These are phyloP conservation scores for Corticium candelabrum DNA, from an alignment of 37 sponge, comb jelly and placozoan genomes.

Conservation along the genomic window DNA sequence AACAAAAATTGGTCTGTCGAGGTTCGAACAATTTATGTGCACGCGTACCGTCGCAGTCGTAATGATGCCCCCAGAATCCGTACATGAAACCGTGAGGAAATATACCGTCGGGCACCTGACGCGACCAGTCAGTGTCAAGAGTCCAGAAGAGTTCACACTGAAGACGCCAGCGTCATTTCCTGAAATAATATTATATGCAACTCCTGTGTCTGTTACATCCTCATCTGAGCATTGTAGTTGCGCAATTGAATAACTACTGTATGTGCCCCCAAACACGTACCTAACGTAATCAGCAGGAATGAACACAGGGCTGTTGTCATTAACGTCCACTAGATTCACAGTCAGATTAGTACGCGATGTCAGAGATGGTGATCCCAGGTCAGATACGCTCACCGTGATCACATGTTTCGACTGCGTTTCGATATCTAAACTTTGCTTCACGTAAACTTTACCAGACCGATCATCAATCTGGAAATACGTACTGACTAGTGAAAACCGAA, in stretches of 20 bases:
- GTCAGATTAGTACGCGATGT: conserved; percentile 14
- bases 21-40: background rate
- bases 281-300: conserved; percentile 21
- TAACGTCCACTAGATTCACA: conserved; percentile 40
- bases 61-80: background rate
- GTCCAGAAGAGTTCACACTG: background rate
- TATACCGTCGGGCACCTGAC: background rate
- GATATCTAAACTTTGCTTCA: conserved; percentile 24
- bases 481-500: conserved; percentile 21
- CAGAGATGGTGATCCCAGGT: conserved; percentile 20
- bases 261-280: conserved; percentile 9
- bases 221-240: background rate
- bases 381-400: conserved; percentile 5
- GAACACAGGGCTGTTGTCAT: conserved; percentile 48
- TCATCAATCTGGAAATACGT: conserved; percentile 43
- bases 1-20: background rate
- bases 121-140: background rate
- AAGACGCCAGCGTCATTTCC: background rate
- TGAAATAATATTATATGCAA: background rate
- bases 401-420: conserved; percentile 16
- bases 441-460: conserved; percentile 16
- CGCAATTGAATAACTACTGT: background rate
- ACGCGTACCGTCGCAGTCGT: background rate
- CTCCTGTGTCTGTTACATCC: background rate
- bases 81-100: background rate